Evolutionary conservation across 2,888 invertebrate genomes (phyloP).

Genomic region (Teleogryllus oceanicus): DNA sequence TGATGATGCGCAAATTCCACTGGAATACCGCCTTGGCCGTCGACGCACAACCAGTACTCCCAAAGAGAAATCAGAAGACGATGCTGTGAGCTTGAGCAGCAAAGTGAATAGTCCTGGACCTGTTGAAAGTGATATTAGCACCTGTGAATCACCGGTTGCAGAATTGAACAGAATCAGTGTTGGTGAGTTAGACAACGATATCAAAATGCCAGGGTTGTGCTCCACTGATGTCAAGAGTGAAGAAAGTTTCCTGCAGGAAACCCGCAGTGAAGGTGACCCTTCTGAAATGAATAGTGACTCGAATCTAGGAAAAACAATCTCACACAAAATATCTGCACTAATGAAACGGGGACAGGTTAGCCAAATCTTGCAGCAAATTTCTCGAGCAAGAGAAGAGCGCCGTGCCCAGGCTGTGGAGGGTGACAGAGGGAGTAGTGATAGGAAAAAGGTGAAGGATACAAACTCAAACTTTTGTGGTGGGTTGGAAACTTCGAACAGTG

Average conservation of each 20-base stretch:
- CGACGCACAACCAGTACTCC: not conserved
- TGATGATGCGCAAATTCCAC: not conserved
- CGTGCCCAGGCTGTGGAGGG: not conserved
- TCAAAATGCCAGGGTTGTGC: slow-evolving; percentile 12
- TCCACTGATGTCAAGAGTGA: not conserved
- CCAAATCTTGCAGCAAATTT: slow-evolving; percentile 25
- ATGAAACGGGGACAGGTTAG: slow-evolving; percentile 26
- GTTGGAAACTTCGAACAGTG: slow-evolving; percentile 21
- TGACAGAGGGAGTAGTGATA: not conserved
- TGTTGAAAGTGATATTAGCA: slow-evolving; percentile 19
- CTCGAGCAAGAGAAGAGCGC: slow-evolving; percentile 12
- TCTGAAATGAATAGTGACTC: not conserved
- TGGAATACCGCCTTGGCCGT: not conserved
- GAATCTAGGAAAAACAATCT: slow-evolving; percentile 32
- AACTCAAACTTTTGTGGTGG: slow-evolving; percentile 28
- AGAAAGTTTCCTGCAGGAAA: not conserved
- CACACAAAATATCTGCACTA: slow-evolving; percentile 30
- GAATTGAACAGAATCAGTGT: not conserved
- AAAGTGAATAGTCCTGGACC: not conserved
- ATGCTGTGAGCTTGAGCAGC: slow-evolving; percentile 3
- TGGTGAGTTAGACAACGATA: slow-evolving; percentile 5
- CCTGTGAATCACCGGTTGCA: not conserved
- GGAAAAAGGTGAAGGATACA: slow-evolving; percentile 21
- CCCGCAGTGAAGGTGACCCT: not conserved
- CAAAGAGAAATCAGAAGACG: slow-evolving; percentile 19